These are phyloP conservation scores for Stichopus chloronotus DNA, from an alignment of 35 echinoderm and acorn worm genomes.

Conservation along the genomic window DNA sequence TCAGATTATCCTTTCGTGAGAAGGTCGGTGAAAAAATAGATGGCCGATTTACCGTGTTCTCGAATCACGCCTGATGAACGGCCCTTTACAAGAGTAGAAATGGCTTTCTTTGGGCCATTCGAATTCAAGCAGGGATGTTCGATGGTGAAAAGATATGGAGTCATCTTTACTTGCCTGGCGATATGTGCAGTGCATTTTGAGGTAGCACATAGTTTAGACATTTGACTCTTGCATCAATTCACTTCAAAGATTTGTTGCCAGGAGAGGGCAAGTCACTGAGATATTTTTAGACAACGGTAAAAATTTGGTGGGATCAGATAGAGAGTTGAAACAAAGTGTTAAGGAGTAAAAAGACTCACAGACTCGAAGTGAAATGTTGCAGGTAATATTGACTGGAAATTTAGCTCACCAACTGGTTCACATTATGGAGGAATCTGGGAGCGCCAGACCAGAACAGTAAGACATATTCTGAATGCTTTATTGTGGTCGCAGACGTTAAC, in stretches of 20 bases:
- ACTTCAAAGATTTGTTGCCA: constrained; percentile 49
- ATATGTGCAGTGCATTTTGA: constrained; percentile 70
- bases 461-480: constrained; percentile 48
- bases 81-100: constrained; percentile 58
- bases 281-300: constrained; percentile 67
- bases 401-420: constrained; percentile 65
- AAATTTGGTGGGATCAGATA: constrained; percentile 58
- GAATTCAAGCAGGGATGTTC: constrained; percentile 66
- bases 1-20: constrained; percentile 46
- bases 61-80: constrained; percentile 48
- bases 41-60: constrained; percentile 44
- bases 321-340: constrained; percentile 45
- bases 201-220: constrained; percentile 49
- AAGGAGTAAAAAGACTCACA: constrained; percentile 34
- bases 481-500: constrained; percentile 15
- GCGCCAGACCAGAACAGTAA: constrained; percentile 60
- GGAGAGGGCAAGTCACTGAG: constrained; percentile 44
- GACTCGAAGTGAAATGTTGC: constrained; percentile 1
- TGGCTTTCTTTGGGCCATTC: constrained; percentile 70
- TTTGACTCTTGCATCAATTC: constrained; percentile 73
- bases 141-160: constrained; percentile 61
- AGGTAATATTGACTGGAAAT: constrained; percentile 58
- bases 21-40: constrained; percentile 52
- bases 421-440: constrained; percentile 73
- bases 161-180: constrained; percentile 62